Base-by-base conservation (phyloP, 2,888 invertebrate genomes). In the Phalangium opilio region DNA sequence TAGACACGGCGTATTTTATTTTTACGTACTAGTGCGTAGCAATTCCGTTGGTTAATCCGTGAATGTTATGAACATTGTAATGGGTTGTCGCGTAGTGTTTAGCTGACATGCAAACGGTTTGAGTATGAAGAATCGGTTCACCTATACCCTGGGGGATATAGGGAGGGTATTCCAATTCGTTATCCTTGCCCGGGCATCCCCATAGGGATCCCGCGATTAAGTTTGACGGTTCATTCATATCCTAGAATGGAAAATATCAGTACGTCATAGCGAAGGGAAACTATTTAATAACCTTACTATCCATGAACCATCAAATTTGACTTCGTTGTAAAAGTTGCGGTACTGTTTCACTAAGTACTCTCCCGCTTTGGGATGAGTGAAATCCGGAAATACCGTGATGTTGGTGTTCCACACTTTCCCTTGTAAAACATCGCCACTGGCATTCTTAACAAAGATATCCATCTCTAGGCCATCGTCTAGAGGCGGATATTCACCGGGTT, bases 21-120 rank as follows among this genome's bases (percentile, higher is more conserved):
- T 7, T 8, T 27, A 27, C 27, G 27, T 8, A 27, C 83, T 73
- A 73, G 61, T 78, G 75, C 0, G 87, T 85, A 20, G 75, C 74
- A 44, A 78, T 71, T 0, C 83, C 77, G 63, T 90, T 84, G 17
- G 76, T 74, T 55, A 77, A 73, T 1, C 81, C 81, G 62, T 81
- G 83, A 51, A 83, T 62, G 68, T 81, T 85, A 64, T 89, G 87
- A 39, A 82, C 67, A 63, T 86, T 72, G 61, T 79, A 83, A 64
- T 87, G 86, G 27, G 44, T 47, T 1, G 82, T 82, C 12, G 71
- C 72, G 59, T 74, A 70, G 47, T 84, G 84, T 50, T 65, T 64
- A 0, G 83, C 79, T 53, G 79, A 79, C 81, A 85, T 83, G 60
- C 87, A 89, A 7, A 87, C 58, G 0, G 86, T 85, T 61, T 80